phyloP scores from a whole-genome alignment of 2,113 vertebrate genomes.

The Baryphthengus martii region DNA sequence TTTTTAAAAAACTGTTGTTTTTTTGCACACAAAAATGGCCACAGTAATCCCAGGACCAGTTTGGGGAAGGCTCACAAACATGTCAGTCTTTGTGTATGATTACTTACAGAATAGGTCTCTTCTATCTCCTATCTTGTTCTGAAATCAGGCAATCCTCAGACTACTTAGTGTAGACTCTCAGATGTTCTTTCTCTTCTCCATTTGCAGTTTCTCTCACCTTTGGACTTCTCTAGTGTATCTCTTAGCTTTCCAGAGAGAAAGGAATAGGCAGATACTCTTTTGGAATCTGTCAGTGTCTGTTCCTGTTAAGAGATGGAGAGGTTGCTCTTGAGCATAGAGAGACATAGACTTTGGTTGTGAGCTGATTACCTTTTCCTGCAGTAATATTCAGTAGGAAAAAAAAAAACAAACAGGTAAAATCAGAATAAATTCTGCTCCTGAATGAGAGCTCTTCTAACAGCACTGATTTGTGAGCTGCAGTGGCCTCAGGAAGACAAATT shows the following conservation, averaged over 20 bases:
- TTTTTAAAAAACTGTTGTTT: background rate
- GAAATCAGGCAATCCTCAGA: background rate
- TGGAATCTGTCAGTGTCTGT: background rate
- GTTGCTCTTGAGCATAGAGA: background rate
- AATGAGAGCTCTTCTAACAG: background rate
- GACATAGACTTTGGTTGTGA: background rate
- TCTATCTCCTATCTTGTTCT: background rate
- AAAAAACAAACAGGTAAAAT: background rate
- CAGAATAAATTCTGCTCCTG: background rate
- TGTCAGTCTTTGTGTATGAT: conserved; percentile 40
- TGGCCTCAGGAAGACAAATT: background rate
- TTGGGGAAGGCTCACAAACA: conserved; percentile 9
- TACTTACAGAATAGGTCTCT: conserved; percentile 9
- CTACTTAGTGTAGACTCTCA: conserved; percentile 21
- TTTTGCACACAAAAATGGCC: background rate
- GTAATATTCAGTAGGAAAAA: background rate
- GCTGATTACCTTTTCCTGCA: background rate
- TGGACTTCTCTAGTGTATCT: background rate
- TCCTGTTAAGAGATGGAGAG: background rate
- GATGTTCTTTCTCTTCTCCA: conserved; percentile 5
- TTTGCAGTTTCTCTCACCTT: background rate
- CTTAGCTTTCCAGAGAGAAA: background rate
- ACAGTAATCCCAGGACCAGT: background rate
- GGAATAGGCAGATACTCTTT: background rate
- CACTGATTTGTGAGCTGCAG: background rate